phyloP scores from a whole-genome alignment of 2,888 invertebrate genomes.

The Temnothorax rugatulus region DNA sequence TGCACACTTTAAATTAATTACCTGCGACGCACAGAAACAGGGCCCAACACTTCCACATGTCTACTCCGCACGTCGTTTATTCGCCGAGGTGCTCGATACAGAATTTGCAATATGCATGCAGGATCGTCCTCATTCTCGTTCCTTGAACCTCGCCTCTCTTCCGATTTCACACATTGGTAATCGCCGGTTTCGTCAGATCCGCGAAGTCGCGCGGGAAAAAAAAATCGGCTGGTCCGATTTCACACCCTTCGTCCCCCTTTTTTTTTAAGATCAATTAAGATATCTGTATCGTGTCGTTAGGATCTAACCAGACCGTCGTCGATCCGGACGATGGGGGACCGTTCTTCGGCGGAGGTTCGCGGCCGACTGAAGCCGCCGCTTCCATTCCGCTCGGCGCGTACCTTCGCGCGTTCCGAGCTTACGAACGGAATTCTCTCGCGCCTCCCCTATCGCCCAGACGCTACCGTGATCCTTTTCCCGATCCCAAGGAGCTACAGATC shows the following conservation, averaged over 20 bases:
- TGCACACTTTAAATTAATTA: slow-evolving; percentile 67
- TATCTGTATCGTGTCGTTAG: background rate
- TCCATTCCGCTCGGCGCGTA: slow-evolving; percentile 71
- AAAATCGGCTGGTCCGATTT: background rate
- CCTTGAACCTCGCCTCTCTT: slow-evolving; percentile 27
- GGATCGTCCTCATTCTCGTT: slow-evolving; percentile 72
- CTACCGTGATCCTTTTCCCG: slow-evolving; percentile 72
- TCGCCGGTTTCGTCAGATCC: background rate
- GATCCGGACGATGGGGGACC: slow-evolving; percentile 62
- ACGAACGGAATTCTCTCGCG: slow-evolving; percentile 72
- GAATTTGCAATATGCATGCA: slow-evolving; percentile 57
- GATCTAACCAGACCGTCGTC: background rate
- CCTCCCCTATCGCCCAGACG: slow-evolving; percentile 66
- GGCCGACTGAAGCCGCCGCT: slow-evolving; percentile 79
- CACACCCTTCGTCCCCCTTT: background rate
- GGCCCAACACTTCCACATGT: slow-evolving; percentile 78
- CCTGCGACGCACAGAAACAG: slow-evolving; percentile 81
- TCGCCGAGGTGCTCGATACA: slow-evolving; percentile 67
- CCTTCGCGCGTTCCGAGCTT: slow-evolving; percentile 70
- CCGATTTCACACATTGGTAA: slow-evolving; percentile 20
- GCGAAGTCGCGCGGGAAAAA: background rate
- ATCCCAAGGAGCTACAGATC: slow-evolving; percentile 33
- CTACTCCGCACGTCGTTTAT: slow-evolving; percentile 62
- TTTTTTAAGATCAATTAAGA: background rate
- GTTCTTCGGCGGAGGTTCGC: slow-evolving; percentile 80